These are phyloP conservation scores for Carterocephalus palaemon DNA, from an alignment of 2,888 invertebrate species.

Conservation along the genomic window DNA sequence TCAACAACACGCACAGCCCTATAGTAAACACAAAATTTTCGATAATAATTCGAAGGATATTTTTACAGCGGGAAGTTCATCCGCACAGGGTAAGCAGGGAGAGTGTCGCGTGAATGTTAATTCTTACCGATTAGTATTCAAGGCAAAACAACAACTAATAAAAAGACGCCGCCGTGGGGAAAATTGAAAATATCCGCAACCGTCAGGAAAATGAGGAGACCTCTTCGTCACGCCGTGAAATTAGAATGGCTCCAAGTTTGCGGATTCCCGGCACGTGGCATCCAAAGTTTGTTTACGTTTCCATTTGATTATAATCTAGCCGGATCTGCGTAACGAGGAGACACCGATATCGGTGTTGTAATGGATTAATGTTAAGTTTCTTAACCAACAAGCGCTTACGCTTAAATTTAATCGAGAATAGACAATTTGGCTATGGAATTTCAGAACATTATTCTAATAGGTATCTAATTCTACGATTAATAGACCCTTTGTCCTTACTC, in stretches of 20 bases:
- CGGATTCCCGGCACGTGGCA: slow-evolving; percentile 62
- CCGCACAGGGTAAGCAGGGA: slow-evolving; percentile 24
- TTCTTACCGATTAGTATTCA: slow-evolving; percentile 68
- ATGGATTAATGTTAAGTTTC: not conserved
- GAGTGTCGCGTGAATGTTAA: slow-evolving; percentile 64
- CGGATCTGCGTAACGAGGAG: slow-evolving; percentile 48
- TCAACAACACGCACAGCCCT: slow-evolving; percentile 7
- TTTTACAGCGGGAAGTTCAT: slow-evolving; percentile 7
- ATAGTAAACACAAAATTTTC: slow-evolving; percentile 9
- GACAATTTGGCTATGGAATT: too few relatives aligned
- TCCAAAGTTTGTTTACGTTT: slow-evolving; percentile 69
- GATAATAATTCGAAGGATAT: slow-evolving; percentile 12
- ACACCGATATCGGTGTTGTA: slow-evolving; percentile 1
- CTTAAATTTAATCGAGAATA: too few relatives aligned
- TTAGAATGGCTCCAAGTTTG: slow-evolving; percentile 58
- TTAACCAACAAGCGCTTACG: too few relatives aligned
- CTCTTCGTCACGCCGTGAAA: slow-evolving; percentile 71
- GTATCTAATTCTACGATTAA: too few relatives aligned
- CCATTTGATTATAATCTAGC: slow-evolving; percentile 65
- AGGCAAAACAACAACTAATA: slow-evolving; percentile 75
- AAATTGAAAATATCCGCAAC: slow-evolving; percentile 78
- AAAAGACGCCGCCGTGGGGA: slow-evolving; percentile 69
- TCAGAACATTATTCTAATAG: too few relatives aligned
- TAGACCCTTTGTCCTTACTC: too few relatives aligned
- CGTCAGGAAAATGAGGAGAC: slow-evolving; percentile 71